Conservation (phyloP, 2,797 vertebrate species). For the Alcedo atthis region DNA sequence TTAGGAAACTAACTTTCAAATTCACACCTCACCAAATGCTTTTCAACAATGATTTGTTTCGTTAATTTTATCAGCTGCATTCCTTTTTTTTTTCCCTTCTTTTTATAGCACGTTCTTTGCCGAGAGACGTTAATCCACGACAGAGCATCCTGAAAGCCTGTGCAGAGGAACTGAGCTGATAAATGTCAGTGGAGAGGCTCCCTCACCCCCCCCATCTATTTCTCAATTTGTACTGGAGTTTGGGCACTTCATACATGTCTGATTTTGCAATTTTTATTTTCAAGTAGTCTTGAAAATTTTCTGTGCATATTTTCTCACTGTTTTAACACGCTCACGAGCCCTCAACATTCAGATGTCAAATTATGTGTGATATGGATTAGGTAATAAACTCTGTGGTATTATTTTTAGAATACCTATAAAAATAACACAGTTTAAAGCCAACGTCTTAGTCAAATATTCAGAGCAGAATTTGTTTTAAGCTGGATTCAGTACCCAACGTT, state of each 20-base stretch:
- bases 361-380: neutral
- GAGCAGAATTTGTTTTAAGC: neutral
- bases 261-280: neutral
- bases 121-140: constrained; percentile 18
- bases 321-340: neutral
- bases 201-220: neutral
- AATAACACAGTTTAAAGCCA: constrained; percentile 12
- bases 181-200: neutral
- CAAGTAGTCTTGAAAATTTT: neutral
- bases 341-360: constrained; percentile 1
- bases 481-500: neutral
- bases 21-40: constrained; percentile 69
- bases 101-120: constrained; percentile 30
- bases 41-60: constrained; percentile 62
- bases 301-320: constrained; percentile 20
- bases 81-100: neutral
- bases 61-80: constrained; percentile 57
- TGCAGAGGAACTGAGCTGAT: neutral
- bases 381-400: constrained; percentile 11
- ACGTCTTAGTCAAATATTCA: constrained; percentile 2
- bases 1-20: constrained; percentile 48
- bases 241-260: neutral
- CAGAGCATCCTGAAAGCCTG: constrained; percentile 15
- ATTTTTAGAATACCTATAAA: constrained; percentile 51
- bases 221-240: neutral